Evolutionary conservation across 2,888 invertebrate genomes (phyloP), one percentile per base, ranked within the genome.

Genomic region (Lasius fuliginosus): DNA sequence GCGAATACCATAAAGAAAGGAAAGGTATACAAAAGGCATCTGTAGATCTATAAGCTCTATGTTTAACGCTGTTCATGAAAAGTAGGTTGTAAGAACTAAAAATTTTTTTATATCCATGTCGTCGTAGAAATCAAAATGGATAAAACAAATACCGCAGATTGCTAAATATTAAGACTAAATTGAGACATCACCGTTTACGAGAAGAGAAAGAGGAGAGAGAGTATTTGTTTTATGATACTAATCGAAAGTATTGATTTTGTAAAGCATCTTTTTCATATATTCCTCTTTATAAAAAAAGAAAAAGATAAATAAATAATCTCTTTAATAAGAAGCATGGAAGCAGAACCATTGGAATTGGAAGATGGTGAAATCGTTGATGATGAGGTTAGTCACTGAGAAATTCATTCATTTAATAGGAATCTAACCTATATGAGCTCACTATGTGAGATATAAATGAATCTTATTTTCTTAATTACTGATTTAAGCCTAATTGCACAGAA

Each of bases 311-410:
- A 36, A 60, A 60, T 33, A 56, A 62, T 23, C 36, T 23, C 36
- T 49, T 5, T 56, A 3, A 18, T 33, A 40, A 62, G 12, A 68
- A 86, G 76, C 83, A 96, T 96, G 95, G 96, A 96, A 94, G 96
- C 96, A 90, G 96, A 96, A 93, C 93, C 96, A 90, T 95, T 96
- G 90, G 95, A 96, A 86, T 95, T 96, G 86, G 95, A 96, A 91
- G 95, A 96, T 90, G 96, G 96, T 88, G 97, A 97, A 93, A 95
- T 96, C 85, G 96, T 97, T 93, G 97, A 97, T 86, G 97, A 97
- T 92, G 97, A 97, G 96, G 97, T 97, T 95, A 95, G 95, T 84
- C 65, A 83, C 64, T 65, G 49, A 33, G 71, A 83, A 65, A 85
- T 84, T 60, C 0, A 36, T 65, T n/a, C 64, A 56, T 82, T 89